Evolutionary conservation across 2,113 vertebrate species (phyloP).

Genomic region (Odontesthes bonariensis): DNA sequence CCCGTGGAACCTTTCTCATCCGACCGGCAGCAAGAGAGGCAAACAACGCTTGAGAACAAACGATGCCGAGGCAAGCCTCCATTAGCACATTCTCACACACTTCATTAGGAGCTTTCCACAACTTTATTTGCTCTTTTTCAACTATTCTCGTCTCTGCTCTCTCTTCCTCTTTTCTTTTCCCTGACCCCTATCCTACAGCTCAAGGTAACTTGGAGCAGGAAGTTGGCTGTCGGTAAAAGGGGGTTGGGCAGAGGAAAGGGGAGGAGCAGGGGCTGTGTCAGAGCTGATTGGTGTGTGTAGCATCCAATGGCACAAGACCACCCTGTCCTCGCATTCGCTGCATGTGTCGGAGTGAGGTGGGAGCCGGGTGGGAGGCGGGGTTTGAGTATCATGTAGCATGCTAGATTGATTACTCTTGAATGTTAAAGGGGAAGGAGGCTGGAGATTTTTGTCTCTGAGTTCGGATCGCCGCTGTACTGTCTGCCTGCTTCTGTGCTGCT

Average conservation of each 20-base stretch:
- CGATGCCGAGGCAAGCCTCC: slow-evolving; percentile 67
- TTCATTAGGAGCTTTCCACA: slow-evolving; percentile 55
- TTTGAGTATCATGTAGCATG: slow-evolving; percentile 90
- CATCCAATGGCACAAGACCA: slow-evolving; percentile 80
- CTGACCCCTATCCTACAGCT: slow-evolving; percentile 99
- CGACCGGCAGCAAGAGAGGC: slow-evolving; percentile 61
- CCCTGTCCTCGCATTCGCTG: slow-evolving; percentile 62
- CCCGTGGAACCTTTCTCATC: slow-evolving; percentile 77
- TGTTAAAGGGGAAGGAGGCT: slow-evolving; percentile 96
- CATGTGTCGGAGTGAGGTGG: slow-evolving; percentile 49
- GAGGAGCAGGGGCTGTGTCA: slow-evolving; percentile 63
- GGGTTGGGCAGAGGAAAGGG: slow-evolving; percentile 71
- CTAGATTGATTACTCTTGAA: slow-evolving; percentile 94
- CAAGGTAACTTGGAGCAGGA: slow-evolving; percentile 99
- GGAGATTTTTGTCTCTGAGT: slow-evolving; percentile 88
- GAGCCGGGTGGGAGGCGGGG: slow-evolving; percentile 85
- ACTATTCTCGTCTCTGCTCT: slow-evolving; percentile 57
- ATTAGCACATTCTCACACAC: slow-evolving; percentile 33
- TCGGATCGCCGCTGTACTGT: slow-evolving; percentile 81
- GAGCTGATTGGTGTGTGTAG: slow-evolving; percentile 58
- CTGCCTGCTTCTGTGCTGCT: slow-evolving; percentile 69
- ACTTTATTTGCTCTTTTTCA: slow-evolving; percentile 72
- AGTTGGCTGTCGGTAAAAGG: slow-evolving; percentile 87
- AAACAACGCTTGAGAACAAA: slow-evolving; percentile 60
- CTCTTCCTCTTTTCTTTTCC: slow-evolving; percentile 81